phyloP scores from a whole-genome alignment of 2,797 vertebrate species.

The Sciaenops ocellatus region DNA sequence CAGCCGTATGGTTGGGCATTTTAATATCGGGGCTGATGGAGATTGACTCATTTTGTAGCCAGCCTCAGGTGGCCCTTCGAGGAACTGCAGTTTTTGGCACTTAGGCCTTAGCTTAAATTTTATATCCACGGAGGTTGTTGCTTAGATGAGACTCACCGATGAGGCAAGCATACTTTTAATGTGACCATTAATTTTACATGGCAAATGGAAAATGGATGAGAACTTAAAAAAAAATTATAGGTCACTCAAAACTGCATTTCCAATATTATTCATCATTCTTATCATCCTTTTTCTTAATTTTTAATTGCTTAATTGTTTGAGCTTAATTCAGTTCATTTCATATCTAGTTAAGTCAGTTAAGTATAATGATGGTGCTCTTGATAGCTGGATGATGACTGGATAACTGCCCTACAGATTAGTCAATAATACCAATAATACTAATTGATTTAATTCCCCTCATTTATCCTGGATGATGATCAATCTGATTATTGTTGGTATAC shows the following conservation, averaged over 20 bases:
- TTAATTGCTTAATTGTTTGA: background rate
- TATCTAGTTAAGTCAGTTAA: no score
- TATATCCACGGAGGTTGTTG: no score
- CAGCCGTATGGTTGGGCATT: no score
- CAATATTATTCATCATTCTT: background rate
- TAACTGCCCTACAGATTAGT: background rate
- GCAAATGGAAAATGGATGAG: constrained; percentile 8
- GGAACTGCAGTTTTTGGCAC: no score
- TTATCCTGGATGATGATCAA: background rate
- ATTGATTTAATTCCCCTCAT: background rate
- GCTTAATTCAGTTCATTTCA: no score
- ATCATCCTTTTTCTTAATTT: background rate
- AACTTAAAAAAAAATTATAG: background rate
- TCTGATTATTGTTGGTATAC: background rate
- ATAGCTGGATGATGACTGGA: no score
- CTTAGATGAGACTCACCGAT: no score
- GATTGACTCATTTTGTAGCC: no score
- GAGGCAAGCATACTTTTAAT: no score
- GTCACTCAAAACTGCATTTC: background rate
- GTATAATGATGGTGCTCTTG: background rate
- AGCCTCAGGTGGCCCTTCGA: no score
- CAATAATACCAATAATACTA: background rate
- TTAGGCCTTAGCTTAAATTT: no score
- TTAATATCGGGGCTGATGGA: no score
- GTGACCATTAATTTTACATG: background rate